These are phyloP conservation scores for Plemyria rubiginata DNA, from an alignment of 2,888 invertebrate genomes.

Conservation along the genomic window DNA sequence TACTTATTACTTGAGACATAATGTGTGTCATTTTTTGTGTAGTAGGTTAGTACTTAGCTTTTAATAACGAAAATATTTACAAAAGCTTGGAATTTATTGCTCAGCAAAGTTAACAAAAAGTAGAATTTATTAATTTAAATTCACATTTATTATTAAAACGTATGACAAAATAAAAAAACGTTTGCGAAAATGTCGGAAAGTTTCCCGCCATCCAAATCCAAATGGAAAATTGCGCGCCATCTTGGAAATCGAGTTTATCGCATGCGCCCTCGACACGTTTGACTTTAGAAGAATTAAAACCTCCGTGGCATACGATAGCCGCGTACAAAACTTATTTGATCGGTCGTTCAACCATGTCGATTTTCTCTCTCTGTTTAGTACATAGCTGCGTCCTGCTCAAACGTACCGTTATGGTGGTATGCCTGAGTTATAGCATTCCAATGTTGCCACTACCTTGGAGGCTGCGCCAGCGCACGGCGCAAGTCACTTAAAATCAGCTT, in stretches of 20 bases:
- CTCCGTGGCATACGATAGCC: conserved; percentile 77
- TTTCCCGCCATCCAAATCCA: conserved; percentile 47
- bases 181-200: neutral
- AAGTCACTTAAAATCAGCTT: conserved; percentile 15
- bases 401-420: conserved; percentile 82
- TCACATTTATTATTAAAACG: too few species aligned
- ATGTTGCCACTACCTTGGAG: conserved; percentile 79
- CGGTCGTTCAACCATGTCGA: conserved; percentile 83
- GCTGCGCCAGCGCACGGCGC: conserved; percentile 61
- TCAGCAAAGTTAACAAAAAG: neutral
- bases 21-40: too few species aligned
- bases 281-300: conserved; percentile 73
- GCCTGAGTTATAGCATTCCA: conserved; percentile 83
- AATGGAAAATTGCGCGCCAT: conserved; percentile 64
- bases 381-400: conserved; percentile 63
- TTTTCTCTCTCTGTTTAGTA: conserved; percentile 56
- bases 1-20: conserved; percentile 3
- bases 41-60: too few species aligned
- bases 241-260: conserved; percentile 65
- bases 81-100: neutral
- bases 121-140: neutral
- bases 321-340: conserved; percentile 83
- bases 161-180: too few species aligned
- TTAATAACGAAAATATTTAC: too few species aligned
- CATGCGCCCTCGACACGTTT: conserved; percentile 70